Evolutionary conservation across 2,113 vertebrate genomes (phyloP), one percentile per base, ranked within the genome.

Genomic region (Pongo abelii): DNA sequence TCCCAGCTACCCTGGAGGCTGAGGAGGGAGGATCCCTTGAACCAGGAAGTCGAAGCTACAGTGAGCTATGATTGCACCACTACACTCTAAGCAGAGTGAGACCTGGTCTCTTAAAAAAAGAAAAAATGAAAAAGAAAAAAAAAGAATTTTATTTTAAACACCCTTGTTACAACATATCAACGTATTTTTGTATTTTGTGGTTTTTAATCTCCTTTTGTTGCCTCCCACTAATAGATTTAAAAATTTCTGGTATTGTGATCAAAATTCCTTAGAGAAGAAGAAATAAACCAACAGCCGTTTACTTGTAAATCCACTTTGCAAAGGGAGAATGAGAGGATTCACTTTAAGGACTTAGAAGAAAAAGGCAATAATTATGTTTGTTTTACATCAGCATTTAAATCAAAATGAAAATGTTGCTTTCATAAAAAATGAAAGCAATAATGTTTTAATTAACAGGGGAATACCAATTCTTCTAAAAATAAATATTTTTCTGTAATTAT

Each of bases 251-350:
- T 79, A 80, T 61, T 88, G 22, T 83, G 79, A 97, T 92, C 55
- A 96, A 97, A 96, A 92, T 87, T 94, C 80, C 79, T 92, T 16
- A 92, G 55, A 85, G 78, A 92, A 96, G 87, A 89, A 64, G 5
- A 84, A 80, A 93, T 50, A 91, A 91, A 16, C 94, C 87, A 75
- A 91, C 48, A 95, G 87, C 92, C 96, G 74, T 93, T 97, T 94
- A 79, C 12, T 95, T 95, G 35, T 14, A 97, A 69, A 0, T 84
- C 85, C 77, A 52, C 16, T 61, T 86, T 78, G 55, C 46, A 94
- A 84, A 13, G 74, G 27, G 17, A 90, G 77, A 96, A 89, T 93
- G 77, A 61, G 3, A 69, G 57, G 52, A 92, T 93, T 94, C 83
- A 96, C 52, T 48, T 88, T 61, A 93, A 95, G 90, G 17, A 95